Percentiles rank a stretch among this genome's conserved stretches.
phyloP scores from a whole-genome alignment of 2,113 vertebrate species.

The Syngnathoides biaculeatus region DNA sequence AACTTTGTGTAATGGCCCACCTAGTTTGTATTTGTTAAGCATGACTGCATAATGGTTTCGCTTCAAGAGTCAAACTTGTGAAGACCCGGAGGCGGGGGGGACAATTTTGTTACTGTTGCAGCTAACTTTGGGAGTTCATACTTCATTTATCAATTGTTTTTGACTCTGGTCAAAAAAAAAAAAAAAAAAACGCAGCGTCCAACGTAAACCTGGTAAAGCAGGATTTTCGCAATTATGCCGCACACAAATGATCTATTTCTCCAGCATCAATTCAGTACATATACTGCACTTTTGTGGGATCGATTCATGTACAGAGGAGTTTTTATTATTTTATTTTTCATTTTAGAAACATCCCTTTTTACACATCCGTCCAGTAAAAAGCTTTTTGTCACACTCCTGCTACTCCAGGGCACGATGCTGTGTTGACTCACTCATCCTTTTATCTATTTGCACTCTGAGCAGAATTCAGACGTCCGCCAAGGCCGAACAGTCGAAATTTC shows the following conservation, averaged over 20 bases:
- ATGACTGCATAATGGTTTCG: neutral
- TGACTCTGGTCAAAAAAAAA: too few species aligned
- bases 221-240: too few species aligned
- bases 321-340: neutral
- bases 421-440: neutral
- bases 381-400: slow-evolving; percentile 13
- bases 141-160: neutral
- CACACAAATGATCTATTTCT: too few species aligned
- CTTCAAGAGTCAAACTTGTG: neutral
- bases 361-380: slow-evolving; percentile 6
- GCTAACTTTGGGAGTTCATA: neutral
- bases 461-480: neutral
- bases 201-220: too few species aligned
- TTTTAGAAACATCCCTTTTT: neutral
- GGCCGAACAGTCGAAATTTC: neutral
- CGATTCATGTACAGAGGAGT: neutral
- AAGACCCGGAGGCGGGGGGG: neutral
- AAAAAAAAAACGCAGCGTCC: too few species aligned
- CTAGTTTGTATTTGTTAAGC: neutral
- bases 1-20: neutral
- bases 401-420: neutral
- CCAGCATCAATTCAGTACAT: neutral
- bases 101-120: neutral
- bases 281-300: neutral
- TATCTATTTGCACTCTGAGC: neutral